Base-by-base conservation (phyloP, 2,113 vertebrate species). In the Rhynchopsitta pachyrhyncha region DNA sequence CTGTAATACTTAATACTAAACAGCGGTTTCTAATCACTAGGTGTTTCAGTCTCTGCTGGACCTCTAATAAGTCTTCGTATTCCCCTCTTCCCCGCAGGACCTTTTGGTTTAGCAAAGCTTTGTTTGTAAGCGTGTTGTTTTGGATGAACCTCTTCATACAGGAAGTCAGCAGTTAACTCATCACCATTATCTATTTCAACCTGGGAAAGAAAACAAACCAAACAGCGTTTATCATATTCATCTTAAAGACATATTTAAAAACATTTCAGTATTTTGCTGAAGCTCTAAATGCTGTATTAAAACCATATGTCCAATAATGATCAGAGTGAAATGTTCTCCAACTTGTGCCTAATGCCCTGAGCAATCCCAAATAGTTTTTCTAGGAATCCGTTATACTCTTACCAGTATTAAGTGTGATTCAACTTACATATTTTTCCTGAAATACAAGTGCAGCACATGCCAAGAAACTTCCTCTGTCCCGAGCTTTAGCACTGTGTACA, bases 141-240 rank as follows among this genome's bases (percentile, higher is more conserved):
- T 47, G 99, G 99, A 92, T 99, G 99, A 64, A 99, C 99, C 97
- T 99, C 99, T 53, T 99, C 99, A 47, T 99, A 99, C 89, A 99
- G 97, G 92, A 99, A 99, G 46, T 99, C 99, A 41, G 98, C 93
- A 52, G 99, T 99, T 97, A 99, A 82, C 28, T 99, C 99, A 20
- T 99, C 99, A 16, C 99, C 99, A 7, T 99, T 97, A 82, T 99
- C 99, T n/a, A 99, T 99, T 98, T 99, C 99, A 86, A 99, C 94
- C 99, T 99, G 96, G 4, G 42, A 59, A 46, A 92, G 74, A 55
- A 47, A 75, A 89, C 53, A 49, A 6, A 6, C 1, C 50, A 49
- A 6, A 6, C 2, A 27, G 75, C 7, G 14, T 55, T 80, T 31
- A 86, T 33, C 9, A 44, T 39, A 90, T 27, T 87, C 4, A 70